phyloP scores from a whole-genome alignment of 2,797 vertebrate species.

The Coccyzus lansbergi region DNA sequence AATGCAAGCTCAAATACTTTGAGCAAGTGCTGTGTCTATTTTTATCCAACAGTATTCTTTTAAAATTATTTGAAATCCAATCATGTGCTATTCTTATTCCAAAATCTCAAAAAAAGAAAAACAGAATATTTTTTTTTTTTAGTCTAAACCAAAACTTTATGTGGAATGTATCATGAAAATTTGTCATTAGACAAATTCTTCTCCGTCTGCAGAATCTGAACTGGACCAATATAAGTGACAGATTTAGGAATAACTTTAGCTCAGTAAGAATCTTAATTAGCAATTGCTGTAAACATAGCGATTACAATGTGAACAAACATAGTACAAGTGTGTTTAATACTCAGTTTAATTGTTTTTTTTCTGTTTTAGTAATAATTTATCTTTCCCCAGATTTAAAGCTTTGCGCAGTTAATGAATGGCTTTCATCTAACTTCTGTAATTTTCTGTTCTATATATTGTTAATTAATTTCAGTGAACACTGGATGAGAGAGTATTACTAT shows the following conservation, averaged over 20 bases:
- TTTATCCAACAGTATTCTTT: not conserved
- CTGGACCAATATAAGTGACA: not conserved
- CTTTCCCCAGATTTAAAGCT: conserved; percentile 37
- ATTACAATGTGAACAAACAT: not conserved
- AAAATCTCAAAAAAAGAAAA: fast-evolving
- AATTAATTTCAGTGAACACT: conserved; percentile 29
- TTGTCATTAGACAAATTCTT: not conserved
- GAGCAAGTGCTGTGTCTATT: not conserved
- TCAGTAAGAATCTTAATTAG: conserved; percentile 21
- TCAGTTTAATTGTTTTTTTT: conserved; percentile 21
- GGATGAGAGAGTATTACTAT: not conserved
- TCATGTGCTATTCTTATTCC: not conserved
- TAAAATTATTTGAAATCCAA: not conserved
- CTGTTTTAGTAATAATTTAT: conserved; percentile 20
- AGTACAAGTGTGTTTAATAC: not conserved
- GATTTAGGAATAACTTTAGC: not conserved
- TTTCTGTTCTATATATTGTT: conserved; percentile 2
- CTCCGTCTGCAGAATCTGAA: not conserved
- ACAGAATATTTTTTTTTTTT: not conserved
- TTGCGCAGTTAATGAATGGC: conserved; percentile 2
- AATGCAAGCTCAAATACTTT: not conserved
- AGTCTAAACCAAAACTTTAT: not conserved
- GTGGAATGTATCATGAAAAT: not conserved
- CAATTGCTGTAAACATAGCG: not conserved
- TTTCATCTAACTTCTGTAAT: conserved; percentile 40